Evolutionary conservation across 35 echinoderm and acorn worm species (phyloP).

Genomic region (Ophiothrix spiculata): DNA sequence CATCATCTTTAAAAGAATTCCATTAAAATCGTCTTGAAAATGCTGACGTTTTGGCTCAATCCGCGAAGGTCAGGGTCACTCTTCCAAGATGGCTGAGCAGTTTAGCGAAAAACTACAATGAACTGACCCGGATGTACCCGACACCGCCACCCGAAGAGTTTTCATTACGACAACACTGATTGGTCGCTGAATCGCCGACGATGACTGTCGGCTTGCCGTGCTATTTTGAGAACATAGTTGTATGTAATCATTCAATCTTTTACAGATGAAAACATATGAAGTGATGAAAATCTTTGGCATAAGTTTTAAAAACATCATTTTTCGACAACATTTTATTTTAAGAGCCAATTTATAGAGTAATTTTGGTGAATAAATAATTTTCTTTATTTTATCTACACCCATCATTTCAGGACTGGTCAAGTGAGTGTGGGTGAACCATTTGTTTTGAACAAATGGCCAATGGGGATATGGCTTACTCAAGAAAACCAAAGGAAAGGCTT

Average conservation of each 20-base stretch:
- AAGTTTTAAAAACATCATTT: no score
- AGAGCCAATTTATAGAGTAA: no score
- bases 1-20: neutral
- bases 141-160: neutral
- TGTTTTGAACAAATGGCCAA: neutral
- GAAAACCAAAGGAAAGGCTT: neutral
- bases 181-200: neutral
- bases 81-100: slow-evolving; percentile 9
- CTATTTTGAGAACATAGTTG: no score
- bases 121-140: slow-evolving; percentile 10
- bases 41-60: neutral
- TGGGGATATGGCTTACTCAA: neutral
- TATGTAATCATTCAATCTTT: no score
- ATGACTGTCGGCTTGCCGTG: no score
- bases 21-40: neutral
- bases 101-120: neutral
- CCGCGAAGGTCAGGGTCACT: neutral
- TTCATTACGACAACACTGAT: neutral
- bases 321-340: no score
- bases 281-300: no score
- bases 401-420: no score
- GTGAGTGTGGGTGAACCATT: no score
- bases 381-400: no score
- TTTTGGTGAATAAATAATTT: no score
- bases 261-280: no score